Evolutionary conservation across 2,888 invertebrate species (phyloP).

Genomic region (Herminia tarsipennalis): DNA sequence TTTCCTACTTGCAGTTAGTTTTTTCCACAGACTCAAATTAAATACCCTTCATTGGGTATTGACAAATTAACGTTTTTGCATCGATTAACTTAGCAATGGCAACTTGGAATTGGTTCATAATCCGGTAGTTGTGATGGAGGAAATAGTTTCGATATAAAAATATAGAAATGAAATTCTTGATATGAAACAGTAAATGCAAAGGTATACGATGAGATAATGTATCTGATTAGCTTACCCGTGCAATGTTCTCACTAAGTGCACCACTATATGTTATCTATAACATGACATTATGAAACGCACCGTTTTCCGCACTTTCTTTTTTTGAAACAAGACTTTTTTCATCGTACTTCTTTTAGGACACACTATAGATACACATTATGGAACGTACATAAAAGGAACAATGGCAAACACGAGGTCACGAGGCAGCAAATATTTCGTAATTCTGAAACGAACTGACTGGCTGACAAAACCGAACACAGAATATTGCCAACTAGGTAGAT

Average conservation of each 20-base stretch:
- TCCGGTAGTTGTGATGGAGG: slow-evolving; percentile 6
- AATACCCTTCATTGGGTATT: slow-evolving; percentile 5
- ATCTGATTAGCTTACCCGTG: slow-evolving; percentile 53
- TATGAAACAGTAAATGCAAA: slow-evolving; percentile 19
- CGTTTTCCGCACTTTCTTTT: slow-evolving; percentile 72
- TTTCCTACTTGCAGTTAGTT: slow-evolving; percentile 30
- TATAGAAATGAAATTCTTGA: slow-evolving; percentile 10
- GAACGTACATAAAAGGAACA: slow-evolving; percentile 27
- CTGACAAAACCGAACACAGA: slow-evolving; percentile 67
- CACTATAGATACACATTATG: slow-evolving; percentile 31
- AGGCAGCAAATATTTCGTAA: slow-evolving; percentile 71
- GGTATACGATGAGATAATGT: slow-evolving; percentile 34
- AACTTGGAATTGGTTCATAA: neutral
- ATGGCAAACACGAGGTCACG: slow-evolving; percentile 48
- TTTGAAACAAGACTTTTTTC: slow-evolving; percentile 67
- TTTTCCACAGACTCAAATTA: slow-evolving; percentile 19
- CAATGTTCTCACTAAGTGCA: slow-evolving; percentile 55
- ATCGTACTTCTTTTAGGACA: slow-evolving; percentile 42
- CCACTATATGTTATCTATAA: slow-evolving; percentile 57
- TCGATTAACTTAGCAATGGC: slow-evolving; percentile 6
- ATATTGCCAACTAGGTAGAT: slow-evolving; percentile 75
- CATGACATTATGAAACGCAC: slow-evolving; percentile 62
- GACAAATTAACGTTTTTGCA: slow-evolving; percentile 12
- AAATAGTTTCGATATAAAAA: slow-evolving; percentile 18
- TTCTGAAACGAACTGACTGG: slow-evolving; percentile 71